Percentiles rank a stretch among this genome's conserved stretches.
Conservation (phyloP, 1,140 invertebrate genomes). For the Lepidostoma basale region DNA sequence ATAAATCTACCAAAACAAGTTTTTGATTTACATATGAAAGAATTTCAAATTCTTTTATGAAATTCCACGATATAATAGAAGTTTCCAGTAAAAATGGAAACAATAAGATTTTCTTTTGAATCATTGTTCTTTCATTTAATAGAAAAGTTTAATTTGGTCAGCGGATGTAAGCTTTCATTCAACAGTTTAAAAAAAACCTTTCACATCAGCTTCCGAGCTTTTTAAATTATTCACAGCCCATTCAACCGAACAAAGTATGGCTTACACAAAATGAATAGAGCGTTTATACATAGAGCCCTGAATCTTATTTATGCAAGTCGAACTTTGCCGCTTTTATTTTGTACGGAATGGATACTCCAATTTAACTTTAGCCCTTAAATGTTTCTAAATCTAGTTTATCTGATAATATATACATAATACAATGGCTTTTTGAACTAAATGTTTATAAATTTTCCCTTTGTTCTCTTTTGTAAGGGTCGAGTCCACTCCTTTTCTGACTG, state of each 20-base stretch:
- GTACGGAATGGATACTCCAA: background rate
- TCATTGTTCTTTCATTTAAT: background rate
- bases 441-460: too few relatives aligned
- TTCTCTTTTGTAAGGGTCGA: too few relatives aligned
- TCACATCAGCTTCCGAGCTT: slow-evolving; percentile 24
- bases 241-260: slow-evolving; percentile 25
- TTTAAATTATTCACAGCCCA: slow-evolving; percentile 39
- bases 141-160: background rate
- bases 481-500: too few relatives aligned
- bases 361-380: background rate
- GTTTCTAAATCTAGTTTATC: background rate
- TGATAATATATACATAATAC: too few relatives aligned
- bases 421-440: too few relatives aligned
- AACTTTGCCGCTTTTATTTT: background rate
- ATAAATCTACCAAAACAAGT: too few relatives aligned
- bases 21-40: too few relatives aligned
- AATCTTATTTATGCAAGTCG: slow-evolving; percentile 22
- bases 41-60: too few relatives aligned
- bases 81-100: too few relatives aligned
- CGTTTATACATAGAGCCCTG: background rate
- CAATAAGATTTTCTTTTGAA: too few relatives aligned
- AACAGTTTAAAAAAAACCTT: slow-evolving; percentile 13
- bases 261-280: background rate
- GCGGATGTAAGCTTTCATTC: slow-evolving; percentile 8
- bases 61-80: too few relatives aligned